A percentile compares a stretch with the other conserved stretches of the same genome.
Conservation (phyloP, 2,888 invertebrate genomes). For the Peribatodes rhomboidaria region DNA sequence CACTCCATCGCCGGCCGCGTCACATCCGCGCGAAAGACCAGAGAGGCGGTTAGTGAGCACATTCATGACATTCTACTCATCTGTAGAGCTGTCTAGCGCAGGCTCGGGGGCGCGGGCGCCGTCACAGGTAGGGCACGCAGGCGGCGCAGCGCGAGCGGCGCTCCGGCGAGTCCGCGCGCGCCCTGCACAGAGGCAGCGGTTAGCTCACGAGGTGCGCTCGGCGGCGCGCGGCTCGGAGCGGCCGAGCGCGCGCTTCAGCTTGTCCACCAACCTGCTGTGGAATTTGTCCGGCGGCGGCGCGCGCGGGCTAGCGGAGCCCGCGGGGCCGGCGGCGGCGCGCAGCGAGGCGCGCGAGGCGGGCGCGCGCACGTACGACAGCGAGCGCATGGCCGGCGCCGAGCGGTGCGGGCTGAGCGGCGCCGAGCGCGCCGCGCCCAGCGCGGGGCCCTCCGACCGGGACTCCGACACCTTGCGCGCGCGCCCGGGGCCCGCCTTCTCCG, state of each 20-base stretch:
- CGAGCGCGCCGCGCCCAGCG: slow-evolving; percentile 66
- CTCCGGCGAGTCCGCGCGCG: slow-evolving; percentile 79
- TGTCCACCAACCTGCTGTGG: slow-evolving; percentile 92
- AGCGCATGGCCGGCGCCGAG: slow-evolving; percentile 88
- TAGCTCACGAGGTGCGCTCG: slow-evolving; percentile 86
- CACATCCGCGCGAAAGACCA: slow-evolving; percentile 49
- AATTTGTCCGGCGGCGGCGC: slow-evolving; percentile 89
- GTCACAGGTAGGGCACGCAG: slow-evolving; percentile 84
- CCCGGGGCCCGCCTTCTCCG: slow-evolving; percentile 68
- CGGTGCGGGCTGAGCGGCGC: slow-evolving; percentile 88
- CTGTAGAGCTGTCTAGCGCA: slow-evolving; percentile 65
- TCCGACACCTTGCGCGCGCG: slow-evolving; percentile 91
- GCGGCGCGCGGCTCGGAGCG: slow-evolving; percentile 82
- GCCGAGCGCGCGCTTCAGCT: slow-evolving; percentile 90
- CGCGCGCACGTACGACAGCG: slow-evolving; percentile 84
- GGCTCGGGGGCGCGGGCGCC: slow-evolving; percentile 48
- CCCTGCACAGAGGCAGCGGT: slow-evolving; percentile 83
- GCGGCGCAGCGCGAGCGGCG: slow-evolving; percentile 76
- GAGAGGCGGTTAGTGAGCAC: slow-evolving; percentile 73
- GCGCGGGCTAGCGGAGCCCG: slow-evolving; percentile 88
- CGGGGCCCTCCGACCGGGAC: slow-evolving; percentile 91
- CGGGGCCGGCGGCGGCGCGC: slow-evolving; percentile 87
- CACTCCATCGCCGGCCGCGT: background rate
- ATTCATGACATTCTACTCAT: slow-evolving; percentile 70
- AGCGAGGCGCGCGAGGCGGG: slow-evolving; percentile 87